A percentile compares a stretch with the other conserved stretches of the same genome.
These are phyloP conservation scores for Sinodicranocentrus sp. DNA, from an alignment of 2,888 invertebrate genomes.

Conservation along the genomic window DNA sequence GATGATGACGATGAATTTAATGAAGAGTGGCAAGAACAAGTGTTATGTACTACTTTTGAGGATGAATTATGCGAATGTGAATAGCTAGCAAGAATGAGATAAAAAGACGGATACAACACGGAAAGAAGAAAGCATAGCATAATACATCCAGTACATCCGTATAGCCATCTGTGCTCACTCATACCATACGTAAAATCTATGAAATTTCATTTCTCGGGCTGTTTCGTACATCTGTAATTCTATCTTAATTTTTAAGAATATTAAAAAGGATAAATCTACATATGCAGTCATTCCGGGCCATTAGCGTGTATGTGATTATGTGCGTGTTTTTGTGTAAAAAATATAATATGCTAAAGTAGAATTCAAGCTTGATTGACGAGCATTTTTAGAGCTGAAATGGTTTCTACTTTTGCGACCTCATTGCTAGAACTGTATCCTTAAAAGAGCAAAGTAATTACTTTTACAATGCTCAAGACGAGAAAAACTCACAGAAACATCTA, in stretches of 20 bases:
- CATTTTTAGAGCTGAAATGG: neutral
- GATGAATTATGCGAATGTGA: slow-evolving; percentile 32
- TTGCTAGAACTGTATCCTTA: neutral
- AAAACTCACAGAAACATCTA: no score
- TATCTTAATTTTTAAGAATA: no score
- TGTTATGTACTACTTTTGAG: slow-evolving; percentile 32
- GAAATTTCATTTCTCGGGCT: slow-evolving; percentile 5
- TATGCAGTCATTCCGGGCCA: neutral
- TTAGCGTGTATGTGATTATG: slow-evolving; percentile 9
- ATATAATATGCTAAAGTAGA: no score
- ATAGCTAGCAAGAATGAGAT: neutral
- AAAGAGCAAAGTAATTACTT: no score
- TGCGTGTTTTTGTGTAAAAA: no score
- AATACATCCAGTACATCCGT: no score
- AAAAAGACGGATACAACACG: neutral
- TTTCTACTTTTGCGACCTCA: neutral
- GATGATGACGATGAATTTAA: slow-evolving; percentile 46
- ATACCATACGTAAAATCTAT: no score
- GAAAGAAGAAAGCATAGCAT: no score
- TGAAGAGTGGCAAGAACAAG: slow-evolving; percentile 65
- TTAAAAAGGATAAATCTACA: no score
- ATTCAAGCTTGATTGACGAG: slow-evolving; percentile 17
- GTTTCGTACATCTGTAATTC: slow-evolving; percentile 25
- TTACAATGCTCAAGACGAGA: no score
- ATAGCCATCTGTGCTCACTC: no score